Evolutionary conservation across 2,888 invertebrate genomes (phyloP).

Genomic region (Diabrotica balteata): DNA sequence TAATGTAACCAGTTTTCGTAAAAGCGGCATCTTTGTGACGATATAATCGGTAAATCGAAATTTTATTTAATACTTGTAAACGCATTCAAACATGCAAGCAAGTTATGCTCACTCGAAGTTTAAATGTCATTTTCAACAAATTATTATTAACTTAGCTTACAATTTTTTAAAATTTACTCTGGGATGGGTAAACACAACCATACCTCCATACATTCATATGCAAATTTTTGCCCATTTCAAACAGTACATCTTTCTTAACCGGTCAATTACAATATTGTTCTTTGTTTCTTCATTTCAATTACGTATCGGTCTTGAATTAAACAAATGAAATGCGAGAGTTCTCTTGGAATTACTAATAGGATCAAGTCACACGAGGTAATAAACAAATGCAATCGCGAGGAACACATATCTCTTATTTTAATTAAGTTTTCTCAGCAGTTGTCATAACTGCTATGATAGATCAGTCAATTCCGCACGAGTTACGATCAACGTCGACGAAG

Average conservation of each 20-base stretch:
- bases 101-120: no score
- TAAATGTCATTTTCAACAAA: no score
- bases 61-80: no score
- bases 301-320: conserved; percentile 14
- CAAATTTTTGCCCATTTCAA: conserved; percentile 2
- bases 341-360: conserved; percentile 24
- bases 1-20: no score
- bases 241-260: neutral
- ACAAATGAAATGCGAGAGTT: conserved; percentile 8
- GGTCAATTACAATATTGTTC: conserved; percentile 4
- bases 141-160: no score
- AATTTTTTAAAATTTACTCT: no score
- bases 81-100: no score
- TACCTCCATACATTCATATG: neutral
- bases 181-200: no score
- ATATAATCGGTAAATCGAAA: no score
- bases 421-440: conserved; percentile 37
- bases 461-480: conserved; percentile 21
- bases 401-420: conserved; percentile 31
- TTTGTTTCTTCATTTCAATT: conserved; percentile 15
- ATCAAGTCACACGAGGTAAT: conserved; percentile 30
- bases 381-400: conserved; percentile 23
- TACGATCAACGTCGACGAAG: neutral
- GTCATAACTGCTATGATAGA: conserved; percentile 34
- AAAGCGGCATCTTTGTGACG: no score